Evolutionary conservation across 2,888 invertebrate genomes (phyloP), one percentile per base, ranked within the genome.

Genomic region (Bruchidius siliquastri): DNA sequence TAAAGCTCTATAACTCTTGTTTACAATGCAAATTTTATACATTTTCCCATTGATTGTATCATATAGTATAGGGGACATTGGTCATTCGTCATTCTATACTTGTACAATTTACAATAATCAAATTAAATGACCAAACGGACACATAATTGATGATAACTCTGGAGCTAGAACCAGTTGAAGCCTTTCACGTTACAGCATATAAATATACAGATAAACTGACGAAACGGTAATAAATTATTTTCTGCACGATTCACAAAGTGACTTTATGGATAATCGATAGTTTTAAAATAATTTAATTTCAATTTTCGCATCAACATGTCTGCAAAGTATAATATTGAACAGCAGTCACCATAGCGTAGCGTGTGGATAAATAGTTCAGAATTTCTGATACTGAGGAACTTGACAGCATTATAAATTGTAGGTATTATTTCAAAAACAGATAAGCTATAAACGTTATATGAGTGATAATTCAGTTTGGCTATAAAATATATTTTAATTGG

Each of bases 11-110:
- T 80, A 49, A 71, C 78, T 76, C 74, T 81, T 75, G 74, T 78
- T 80, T 78, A 83, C 82, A 84, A 85, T 84, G 84, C 85, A 84
- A 80, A 83, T 79, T 79, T 77, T 78, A 80, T 77, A 79, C 76
- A 80, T 79, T 68, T 78, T 76, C 22, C 21, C 21, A 21, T 21
- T 68, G 68, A 68, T 68, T 68, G 68, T 68, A 85, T 84, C 83
- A 84, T 84, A 80, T 78, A 78, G 79, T 77, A 73, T 78, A 77
- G 76, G 78, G 77, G 79, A 78, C 77, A 78, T 82, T 83, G 83
- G 82, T 83, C 82, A 80, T 82, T 79, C 78, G 79, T 80, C 80
- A 79, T 76, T 76, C 77, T 76, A 72, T 73, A 73, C 74, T 72
- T 30, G 30, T 73, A 74, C 72, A 74, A 69, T 79, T 78, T 75